Percentiles rank a stretch among this genome's conserved stretches.
Conservation (phyloP, 2,888 invertebrate species). For the Tinea pellionella region DNA sequence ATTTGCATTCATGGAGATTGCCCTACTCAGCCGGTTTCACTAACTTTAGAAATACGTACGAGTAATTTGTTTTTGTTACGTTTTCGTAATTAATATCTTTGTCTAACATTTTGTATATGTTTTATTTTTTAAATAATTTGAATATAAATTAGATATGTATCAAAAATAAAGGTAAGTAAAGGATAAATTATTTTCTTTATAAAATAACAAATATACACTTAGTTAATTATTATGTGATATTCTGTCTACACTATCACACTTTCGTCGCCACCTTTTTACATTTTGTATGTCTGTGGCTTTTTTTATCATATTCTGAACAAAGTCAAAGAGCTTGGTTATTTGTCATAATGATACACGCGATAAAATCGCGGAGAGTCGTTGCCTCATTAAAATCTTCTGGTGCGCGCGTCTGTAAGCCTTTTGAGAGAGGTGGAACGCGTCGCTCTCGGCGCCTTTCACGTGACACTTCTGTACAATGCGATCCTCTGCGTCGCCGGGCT, state of each 20-base stretch:
- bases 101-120: neutral
- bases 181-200: too few relatives aligned
- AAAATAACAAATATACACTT: too few relatives aligned
- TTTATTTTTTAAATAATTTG: too few relatives aligned
- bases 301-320: constrained; percentile 27
- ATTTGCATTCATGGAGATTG: constrained; percentile 70
- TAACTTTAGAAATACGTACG: constrained; percentile 48
- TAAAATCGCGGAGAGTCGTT: constrained; percentile 69
- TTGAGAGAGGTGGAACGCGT: constrained; percentile 50
- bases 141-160: too few relatives aligned
- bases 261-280: neutral
- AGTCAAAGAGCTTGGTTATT: constrained; percentile 67
- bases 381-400: constrained; percentile 71
- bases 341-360: constrained; percentile 66
- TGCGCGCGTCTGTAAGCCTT: constrained; percentile 68
- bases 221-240: too few relatives aligned
- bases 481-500: constrained; percentile 28
- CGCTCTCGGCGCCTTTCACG: constrained; percentile 64
- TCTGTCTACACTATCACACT: neutral
- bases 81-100: constrained; percentile 22
- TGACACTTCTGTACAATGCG: constrained; percentile 66
- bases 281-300: neutral
- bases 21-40: constrained; percentile 46
- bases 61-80: constrained; percentile 59
- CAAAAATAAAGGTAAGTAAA: too few relatives aligned